Evolutionary conservation across 2,113 vertebrate genomes (phyloP).

Genomic region (Indicator indicator): DNA sequence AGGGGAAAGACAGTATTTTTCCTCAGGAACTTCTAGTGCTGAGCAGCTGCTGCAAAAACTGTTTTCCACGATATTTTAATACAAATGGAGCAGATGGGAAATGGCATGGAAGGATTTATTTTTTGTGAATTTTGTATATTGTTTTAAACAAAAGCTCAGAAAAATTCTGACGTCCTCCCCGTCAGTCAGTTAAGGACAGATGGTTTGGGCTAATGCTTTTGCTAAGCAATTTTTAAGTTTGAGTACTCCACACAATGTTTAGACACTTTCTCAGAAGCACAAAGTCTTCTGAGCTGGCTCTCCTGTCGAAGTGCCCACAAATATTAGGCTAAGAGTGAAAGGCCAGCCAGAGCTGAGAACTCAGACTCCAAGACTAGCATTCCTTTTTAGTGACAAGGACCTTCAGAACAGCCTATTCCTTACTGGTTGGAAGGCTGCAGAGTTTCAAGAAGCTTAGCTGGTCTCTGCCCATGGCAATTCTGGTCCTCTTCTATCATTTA

Average conservation of each 20-base stretch:
- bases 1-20: background rate
- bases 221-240: background rate
- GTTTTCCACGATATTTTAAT: background rate
- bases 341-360: background rate
- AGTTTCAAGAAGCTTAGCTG: background rate
- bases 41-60: background rate
- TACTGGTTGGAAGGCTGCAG: background rate
- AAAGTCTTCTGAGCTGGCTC: background rate
- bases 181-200: background rate
- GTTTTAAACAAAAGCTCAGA: background rate
- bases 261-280: background rate
- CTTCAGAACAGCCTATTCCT: background rate
- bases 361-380: background rate
- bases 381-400: background rate
- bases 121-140: background rate
- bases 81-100: background rate
- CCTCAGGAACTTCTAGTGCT: background rate
- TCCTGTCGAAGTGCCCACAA: background rate
- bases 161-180: background rate
- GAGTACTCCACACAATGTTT: background rate
- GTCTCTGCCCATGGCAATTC: background rate
- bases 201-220: background rate
- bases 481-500: background rate
- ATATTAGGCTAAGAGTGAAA: background rate
- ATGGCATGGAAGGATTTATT: background rate